phyloP scores from a whole-genome alignment of 2,888 invertebrate genomes.

The Gibbula magus region DNA sequence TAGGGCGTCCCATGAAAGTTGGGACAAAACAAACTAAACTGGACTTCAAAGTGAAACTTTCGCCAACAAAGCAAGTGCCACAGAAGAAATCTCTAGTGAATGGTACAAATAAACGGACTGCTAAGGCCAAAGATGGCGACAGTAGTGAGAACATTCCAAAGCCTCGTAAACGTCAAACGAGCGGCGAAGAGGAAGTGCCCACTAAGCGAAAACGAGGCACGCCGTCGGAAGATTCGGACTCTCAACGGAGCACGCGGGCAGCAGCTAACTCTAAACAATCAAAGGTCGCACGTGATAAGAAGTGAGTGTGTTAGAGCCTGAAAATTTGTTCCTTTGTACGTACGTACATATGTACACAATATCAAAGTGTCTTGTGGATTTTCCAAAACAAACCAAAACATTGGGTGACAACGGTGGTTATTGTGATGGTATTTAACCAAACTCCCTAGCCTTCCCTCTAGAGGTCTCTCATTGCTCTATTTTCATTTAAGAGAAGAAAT shows the following conservation, averaged over 20 bases:
- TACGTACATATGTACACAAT: too few species aligned
- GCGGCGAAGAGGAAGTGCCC: constrained; percentile 30
- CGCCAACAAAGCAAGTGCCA: constrained; percentile 25
- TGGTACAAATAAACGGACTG: constrained; percentile 33
- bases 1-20: constrained; percentile 39
- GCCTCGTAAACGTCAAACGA: constrained; percentile 29
- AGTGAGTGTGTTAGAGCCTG: not conserved
- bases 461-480: too few species aligned
- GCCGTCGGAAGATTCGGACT: constrained; percentile 20
- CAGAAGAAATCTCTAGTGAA: constrained; percentile 36
- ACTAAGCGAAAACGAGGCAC: constrained; percentile 18
- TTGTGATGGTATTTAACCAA: too few species aligned
- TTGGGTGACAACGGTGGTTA: too few species aligned
- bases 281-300: constrained; percentile 6
- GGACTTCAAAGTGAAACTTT: constrained; percentile 44
- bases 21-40: constrained; percentile 54
- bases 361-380: too few species aligned
- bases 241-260: constrained; percentile 27
- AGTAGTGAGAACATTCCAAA: constrained; percentile 11
- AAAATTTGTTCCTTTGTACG: too few species aligned
- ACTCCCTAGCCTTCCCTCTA: too few species aligned
- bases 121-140: constrained; percentile 24
- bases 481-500: too few species aligned
- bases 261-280: constrained; percentile 19
- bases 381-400: too few species aligned